Evolutionary conservation across 37 sponge, comb jelly and placozoan genomes (phyloP).

Genomic region (Mnemiopsis leidyi): DNA sequence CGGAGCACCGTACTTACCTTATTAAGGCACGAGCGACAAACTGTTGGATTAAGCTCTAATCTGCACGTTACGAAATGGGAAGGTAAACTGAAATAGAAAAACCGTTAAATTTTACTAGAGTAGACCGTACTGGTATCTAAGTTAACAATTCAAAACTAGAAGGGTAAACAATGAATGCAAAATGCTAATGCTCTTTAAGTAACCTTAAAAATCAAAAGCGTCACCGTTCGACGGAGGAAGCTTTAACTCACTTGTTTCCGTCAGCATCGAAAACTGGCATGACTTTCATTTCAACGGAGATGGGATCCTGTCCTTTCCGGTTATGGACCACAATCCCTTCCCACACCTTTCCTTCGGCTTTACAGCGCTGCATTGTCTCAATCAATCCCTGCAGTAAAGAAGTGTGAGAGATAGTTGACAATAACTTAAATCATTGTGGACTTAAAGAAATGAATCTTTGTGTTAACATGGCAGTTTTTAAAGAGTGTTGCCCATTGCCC

Average conservation of each 20-base stretch:
- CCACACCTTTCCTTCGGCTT: conserved; percentile 46
- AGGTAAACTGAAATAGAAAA: background rate
- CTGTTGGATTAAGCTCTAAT: background rate
- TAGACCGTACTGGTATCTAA: background rate
- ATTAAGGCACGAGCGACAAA: background rate
- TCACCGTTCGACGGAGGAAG: too few species aligned
- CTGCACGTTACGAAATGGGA: conserved; percentile 45
- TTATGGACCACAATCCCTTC: conserved; percentile 27
- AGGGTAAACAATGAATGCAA: too few species aligned
- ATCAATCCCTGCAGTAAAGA: background rate
- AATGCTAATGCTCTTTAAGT: too few species aligned
- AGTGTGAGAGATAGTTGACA: too few species aligned
- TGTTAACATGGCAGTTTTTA: too few species aligned
- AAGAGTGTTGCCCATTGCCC: too few species aligned
- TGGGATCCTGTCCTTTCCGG: conserved; percentile 9
- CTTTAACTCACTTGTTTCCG: background rate
- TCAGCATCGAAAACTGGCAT: conserved; percentile 53
- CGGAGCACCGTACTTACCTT: background rate
- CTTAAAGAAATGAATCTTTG: too few species aligned
- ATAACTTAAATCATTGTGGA: too few species aligned
- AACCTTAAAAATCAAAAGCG: too few species aligned
- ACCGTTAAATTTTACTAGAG: background rate
- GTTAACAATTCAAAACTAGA: too few species aligned
- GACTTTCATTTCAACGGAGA: conserved; percentile 43
- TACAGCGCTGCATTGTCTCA: conserved; percentile 18